Conservation (phyloP, 30 jellyfish, hydroid and myxozoan genomes). For the Haliclystus octoradiatus region DNA sequence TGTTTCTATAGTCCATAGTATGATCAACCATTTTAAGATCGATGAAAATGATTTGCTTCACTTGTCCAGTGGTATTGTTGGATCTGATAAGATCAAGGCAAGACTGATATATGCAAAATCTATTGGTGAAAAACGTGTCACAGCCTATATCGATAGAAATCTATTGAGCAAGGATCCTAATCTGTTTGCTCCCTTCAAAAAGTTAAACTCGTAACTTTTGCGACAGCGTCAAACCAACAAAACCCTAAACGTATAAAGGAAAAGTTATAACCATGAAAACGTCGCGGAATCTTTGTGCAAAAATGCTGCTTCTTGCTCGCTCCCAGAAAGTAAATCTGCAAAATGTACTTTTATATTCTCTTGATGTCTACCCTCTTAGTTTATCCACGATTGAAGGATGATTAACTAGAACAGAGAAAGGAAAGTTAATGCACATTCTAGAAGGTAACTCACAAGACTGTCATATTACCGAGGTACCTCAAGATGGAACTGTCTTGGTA, state of each 20-base stretch:
- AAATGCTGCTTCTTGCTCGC: not conserved
- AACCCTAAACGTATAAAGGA: not conserved
- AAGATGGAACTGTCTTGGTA: not conserved
- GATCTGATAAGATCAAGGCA: not conserved
- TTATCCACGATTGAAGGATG: slow-evolving; percentile 1
- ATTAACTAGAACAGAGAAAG: not conserved
- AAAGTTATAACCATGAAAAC: not conserved
- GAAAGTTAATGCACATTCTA: not conserved
- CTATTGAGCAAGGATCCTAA: not conserved
- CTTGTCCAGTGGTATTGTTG: slow-evolving; percentile 2
- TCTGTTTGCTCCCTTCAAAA: not conserved
- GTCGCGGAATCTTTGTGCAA: not conserved
- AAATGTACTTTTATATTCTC: slow-evolving; percentile 1
- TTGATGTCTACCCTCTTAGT: not conserved
- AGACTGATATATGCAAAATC: not conserved
- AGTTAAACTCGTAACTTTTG: not conserved
- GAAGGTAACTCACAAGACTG: not conserved
- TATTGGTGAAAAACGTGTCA: not conserved
- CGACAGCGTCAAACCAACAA: not conserved
- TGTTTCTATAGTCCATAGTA: not conserved
- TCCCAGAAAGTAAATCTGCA: not conserved
- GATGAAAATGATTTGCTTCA: not conserved
- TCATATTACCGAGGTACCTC: not conserved
- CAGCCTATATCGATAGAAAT: not conserved
- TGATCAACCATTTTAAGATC: not conserved